Evolutionary conservation across 1,140 invertebrate species (phyloP), one percentile per base, ranked within the genome.

Genomic region (Physella acuta): DNA sequence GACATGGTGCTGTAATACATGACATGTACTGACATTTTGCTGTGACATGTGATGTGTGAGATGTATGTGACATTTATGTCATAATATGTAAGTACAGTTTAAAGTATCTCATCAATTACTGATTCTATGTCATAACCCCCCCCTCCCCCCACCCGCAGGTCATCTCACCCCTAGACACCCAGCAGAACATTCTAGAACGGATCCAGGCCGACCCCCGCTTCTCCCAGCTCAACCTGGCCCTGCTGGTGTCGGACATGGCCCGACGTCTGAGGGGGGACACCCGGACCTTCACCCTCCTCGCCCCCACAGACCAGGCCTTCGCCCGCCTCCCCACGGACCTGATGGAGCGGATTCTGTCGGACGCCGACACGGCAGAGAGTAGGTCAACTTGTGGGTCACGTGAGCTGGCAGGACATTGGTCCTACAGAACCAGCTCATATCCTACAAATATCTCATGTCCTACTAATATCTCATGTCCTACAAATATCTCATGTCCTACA

Each of bases 221-320:
- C 68, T 82, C 85, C 4, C 83, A 88, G 71, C 85, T 90, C 75
- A 85, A 89, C 37, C 84, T 89, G 74, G 86, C 87, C 24, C 80
- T 90, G 75, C 72, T 76, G 24, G 68, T 73, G 36, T 73, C 77
- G 0, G 73, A 73, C 28, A 62, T 78, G 52, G 68, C 70, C 2
- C 65, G 72, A 16, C 52, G 70, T 26, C 71, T 78, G 39, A 64
- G 36, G 26, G 36, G 34, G 30, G 53, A 39, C 11, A n/a, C 39
- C 17, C 52, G 53, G 16, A 66, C 39, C 20, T 73, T 73, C 51
- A 79, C 78, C 0, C 51, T 79, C 20, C 75, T 79, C 34, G 76
- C 74, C 0, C 78, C 78, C 30, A 73, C 74, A 30, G 65, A 78
- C 70, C 52, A 72, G 24, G 78, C 78, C 17, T 76, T 79, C 68